phyloP scores from a whole-genome alignment of 2,797 vertebrate species.

The Leuciscus waleckii region DNA sequence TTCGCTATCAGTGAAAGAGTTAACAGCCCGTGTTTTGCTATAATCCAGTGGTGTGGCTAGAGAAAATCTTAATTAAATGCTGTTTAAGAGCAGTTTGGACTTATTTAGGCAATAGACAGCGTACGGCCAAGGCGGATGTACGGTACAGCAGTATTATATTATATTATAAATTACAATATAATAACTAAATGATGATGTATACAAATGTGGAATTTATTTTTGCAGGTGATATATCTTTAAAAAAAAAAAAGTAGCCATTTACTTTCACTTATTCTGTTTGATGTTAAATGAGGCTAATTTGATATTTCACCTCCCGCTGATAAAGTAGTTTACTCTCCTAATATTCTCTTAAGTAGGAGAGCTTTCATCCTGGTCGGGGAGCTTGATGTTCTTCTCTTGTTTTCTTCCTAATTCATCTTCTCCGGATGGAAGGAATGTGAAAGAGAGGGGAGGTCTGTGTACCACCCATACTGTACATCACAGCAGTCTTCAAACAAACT shows the following conservation, averaged over 20 bases:
- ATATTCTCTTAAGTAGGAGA: conserved; percentile 78
- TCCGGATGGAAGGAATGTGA: conserved; percentile 56
- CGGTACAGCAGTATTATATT: too few relatives aligned
- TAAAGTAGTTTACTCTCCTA: conserved; percentile 81
- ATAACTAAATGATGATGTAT: not conserved
- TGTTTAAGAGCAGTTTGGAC: not conserved
- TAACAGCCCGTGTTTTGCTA: not conserved
- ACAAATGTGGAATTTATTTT: conserved; percentile 17
- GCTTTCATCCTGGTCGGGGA: conserved; percentile 82
- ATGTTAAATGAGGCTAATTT: conserved; percentile 75
- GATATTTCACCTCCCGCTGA: conserved; percentile 79
- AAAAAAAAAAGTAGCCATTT: conserved; percentile 16
- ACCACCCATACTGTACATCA: conserved; percentile 48
- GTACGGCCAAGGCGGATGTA: too few relatives aligned
- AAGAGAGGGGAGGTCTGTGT: conserved; percentile 28
- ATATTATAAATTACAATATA: not conserved
- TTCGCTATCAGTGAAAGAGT: not conserved
- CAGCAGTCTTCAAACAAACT: conserved; percentile 3
- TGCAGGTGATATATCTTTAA: conserved; percentile 14
- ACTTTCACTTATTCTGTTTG: conserved; percentile 75
- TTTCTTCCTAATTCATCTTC: conserved; percentile 64
- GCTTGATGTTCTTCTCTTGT: conserved; percentile 55
- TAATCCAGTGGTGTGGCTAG: not conserved
- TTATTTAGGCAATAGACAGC: conserved; percentile 53
- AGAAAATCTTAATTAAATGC: conserved; percentile 7